phyloP scores from a whole-genome alignment of 2,113 vertebrate genomes.

The Centrocercus urophasianus region DNA sequence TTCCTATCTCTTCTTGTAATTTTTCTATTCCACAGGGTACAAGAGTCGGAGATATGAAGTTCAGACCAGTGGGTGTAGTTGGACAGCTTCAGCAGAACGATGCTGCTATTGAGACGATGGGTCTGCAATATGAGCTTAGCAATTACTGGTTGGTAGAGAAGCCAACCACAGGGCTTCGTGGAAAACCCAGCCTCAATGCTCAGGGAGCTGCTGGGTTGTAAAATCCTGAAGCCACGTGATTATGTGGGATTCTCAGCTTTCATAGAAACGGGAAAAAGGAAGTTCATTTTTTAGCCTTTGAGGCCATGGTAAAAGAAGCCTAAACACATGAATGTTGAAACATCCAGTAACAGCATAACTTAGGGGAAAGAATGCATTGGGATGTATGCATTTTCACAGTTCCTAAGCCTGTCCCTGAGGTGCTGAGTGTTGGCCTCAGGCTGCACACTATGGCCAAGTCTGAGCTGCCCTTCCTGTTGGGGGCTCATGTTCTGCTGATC shows the following conservation, averaged over 20 bases:
- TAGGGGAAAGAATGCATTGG: fast-evolving
- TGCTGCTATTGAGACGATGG: neutral
- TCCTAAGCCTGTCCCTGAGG: fast-evolving
- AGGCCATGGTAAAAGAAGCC: neutral
- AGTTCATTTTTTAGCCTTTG: neutral
- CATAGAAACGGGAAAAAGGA: neutral
- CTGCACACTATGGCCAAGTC: neutral
- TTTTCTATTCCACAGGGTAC: neutral
- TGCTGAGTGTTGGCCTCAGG: fast-evolving
- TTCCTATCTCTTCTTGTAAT: neutral
- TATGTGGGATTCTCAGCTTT: neutral
- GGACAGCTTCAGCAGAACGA: neutral
- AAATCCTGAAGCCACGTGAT: neutral
- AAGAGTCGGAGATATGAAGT: neutral
- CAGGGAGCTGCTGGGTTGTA: neutral
- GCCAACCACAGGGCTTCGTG: neutral
- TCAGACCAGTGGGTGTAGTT: neutral
- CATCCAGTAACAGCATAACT: neutral
- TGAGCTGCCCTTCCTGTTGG: fast-evolving
- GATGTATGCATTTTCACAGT: neutral
- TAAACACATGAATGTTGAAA: neutral
- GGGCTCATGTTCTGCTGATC: neutral
- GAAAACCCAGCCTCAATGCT: neutral
- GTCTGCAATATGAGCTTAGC: neutral
- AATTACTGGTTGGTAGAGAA: neutral